A percentile compares a stretch with the other conserved stretches of the same genome.
phyloP scores from a whole-genome alignment of 2,113 vertebrate species.

The Dicrurus megarhynchus region DNA sequence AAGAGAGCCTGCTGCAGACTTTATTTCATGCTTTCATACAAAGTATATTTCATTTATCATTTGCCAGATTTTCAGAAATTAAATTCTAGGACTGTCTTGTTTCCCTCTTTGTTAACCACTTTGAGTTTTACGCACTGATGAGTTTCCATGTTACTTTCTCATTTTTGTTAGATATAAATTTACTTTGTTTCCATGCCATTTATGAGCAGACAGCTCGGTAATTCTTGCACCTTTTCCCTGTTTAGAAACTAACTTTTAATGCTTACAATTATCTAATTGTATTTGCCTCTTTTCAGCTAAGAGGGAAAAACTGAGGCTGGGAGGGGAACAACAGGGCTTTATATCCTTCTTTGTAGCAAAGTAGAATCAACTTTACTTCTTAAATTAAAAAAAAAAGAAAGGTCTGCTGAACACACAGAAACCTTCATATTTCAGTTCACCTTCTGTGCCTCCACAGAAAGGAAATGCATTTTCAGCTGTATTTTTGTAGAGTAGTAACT shows the following conservation, averaged over 20 bases:
- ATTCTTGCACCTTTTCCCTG: neutral
- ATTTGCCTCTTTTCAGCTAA: neutral
- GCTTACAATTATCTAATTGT: neutral
- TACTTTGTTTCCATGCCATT: neutral
- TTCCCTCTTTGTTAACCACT: neutral
- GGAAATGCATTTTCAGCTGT: slow-evolving; percentile 12
- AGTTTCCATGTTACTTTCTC: neutral
- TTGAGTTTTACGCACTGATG: neutral
- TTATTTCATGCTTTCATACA: neutral
- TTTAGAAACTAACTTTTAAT: neutral
- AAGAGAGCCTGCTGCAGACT: neutral
- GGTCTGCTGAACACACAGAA: neutral
- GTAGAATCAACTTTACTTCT: neutral
- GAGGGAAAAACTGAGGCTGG: neutral
- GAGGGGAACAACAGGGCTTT: neutral
- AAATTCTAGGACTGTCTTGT: neutral
- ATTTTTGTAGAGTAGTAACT: slow-evolving; percentile 23
- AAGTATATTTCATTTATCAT: neutral
- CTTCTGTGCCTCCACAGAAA: neutral
- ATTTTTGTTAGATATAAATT: neutral
- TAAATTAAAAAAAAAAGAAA: neutral
- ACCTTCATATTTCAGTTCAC: neutral
- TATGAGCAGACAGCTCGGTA: neutral
- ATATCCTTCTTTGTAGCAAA: neutral
- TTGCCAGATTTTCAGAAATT: neutral